Evolutionary conservation across 2,888 invertebrate genomes (phyloP), one percentile per base, ranked within the genome.

Genomic region (Lasioglossum malachurum): DNA sequence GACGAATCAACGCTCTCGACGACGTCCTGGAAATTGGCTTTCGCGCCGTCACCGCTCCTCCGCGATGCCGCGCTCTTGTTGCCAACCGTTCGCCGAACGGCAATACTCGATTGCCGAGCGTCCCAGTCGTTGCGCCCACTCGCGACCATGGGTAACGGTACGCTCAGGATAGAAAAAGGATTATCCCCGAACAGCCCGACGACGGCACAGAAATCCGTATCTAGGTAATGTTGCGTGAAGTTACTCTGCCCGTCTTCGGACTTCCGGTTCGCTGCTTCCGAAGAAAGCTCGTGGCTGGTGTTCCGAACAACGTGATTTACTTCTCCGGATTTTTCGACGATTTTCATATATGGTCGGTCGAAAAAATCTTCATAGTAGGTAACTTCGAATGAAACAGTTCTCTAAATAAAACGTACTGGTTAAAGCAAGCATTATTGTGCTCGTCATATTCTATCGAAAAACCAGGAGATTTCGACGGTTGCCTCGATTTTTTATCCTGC

Each of bases 221-320:
- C 92, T 90, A 91, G 91, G 91, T 93, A 94, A 94, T 93, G 93
- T 93, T 91, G 92, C 92, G 93, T 92, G 84, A 94, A 94, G 90
- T 88, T 83, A 82, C 82, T 86, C 75, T 83, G 41, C 7, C 27
- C n/a, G 71, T 16, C 72, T 64, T 31, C 57, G 31, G 35, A 31
- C 16, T 44, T 35, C 35, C 10, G 57, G 57, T 23, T 57, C 57
- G n/a, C 57, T 57, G 23, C 23, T 57, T n/a, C n/a, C 57, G n/a
- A n/a, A 57, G n/a, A 57, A n/a, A 57, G 12, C 57, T 53, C 23
- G 53, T 53, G 8, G 23, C 53, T 4, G n/a, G n/a, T 12, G n/a
- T 57, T n/a, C n/a, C n/a, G n/a, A 57, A 57, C n/a, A 57, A 12
- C 12, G 23, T 53, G 49, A 53, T 53, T 23, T 53, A 8, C 49